These are phyloP conservation scores for Loriculus beryllinus DNA, from an alignment of 2,797 vertebrate species.

Conservation along the genomic window DNA sequence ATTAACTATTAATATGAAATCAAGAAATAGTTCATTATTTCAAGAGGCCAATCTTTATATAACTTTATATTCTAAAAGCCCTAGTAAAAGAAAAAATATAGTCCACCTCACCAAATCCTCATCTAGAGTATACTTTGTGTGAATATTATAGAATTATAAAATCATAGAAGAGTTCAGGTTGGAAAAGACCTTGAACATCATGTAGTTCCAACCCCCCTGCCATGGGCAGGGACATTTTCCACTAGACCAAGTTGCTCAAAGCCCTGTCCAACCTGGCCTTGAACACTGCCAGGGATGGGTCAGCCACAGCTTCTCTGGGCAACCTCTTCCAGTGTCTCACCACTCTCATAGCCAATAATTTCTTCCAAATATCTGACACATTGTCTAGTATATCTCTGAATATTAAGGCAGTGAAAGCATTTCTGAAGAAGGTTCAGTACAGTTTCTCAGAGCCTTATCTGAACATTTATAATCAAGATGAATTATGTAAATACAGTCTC, in stretches of 20 bases:
- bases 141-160: background rate
- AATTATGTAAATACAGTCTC: slow-evolving; percentile 2
- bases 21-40: background rate
- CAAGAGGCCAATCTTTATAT: background rate
- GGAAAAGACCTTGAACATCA: background rate
- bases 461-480: background rate
- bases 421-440: background rate
- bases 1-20: background rate
- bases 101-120: background rate
- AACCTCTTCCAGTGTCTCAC: background rate
- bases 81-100: background rate
- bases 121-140: background rate
- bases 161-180: background rate
- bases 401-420: background rate
- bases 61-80: background rate
- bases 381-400: background rate
- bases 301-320: background rate
- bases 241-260: background rate
- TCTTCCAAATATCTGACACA: background rate
- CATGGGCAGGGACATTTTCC: background rate
- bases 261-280: background rate
- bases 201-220: background rate
- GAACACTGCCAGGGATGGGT: background rate
- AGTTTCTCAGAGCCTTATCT: background rate
- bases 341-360: background rate